Evolutionary conservation across 2,113 vertebrate genomes (phyloP).

Genomic region (Paradoxurus hermaphroditus): DNA sequence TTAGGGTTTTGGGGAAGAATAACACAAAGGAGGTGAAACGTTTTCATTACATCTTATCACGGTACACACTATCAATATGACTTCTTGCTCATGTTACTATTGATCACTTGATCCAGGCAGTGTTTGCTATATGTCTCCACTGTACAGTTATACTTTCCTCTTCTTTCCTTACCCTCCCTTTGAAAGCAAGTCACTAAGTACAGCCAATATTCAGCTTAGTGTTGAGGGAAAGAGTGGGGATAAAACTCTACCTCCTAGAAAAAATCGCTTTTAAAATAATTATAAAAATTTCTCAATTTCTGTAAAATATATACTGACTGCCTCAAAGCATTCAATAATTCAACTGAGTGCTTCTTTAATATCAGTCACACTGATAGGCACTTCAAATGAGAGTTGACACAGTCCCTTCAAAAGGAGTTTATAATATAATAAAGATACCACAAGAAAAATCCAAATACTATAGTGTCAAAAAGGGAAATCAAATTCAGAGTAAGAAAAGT

Average conservation of each 20-base stretch:
- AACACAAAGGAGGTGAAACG: not conserved
- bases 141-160: not conserved
- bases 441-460: not conserved
- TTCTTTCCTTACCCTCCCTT: not conserved
- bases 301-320: not conserved
- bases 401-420: not conserved
- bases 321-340: not conserved
- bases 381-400: not conserved
- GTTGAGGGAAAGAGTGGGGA: not conserved
- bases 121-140: not conserved
- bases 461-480: not conserved
- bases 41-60: not conserved
- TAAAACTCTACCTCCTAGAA: not conserved
- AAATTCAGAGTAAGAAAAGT: not conserved
- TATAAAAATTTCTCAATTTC: not conserved
- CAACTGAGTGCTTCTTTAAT: not conserved
- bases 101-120: not conserved
- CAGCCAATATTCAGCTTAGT: not conserved
- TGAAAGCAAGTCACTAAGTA: conserved; percentile 7
- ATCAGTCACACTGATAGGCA: not conserved
- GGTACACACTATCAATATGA: not conserved
- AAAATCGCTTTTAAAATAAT: not conserved
- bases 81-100: not conserved
- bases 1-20: not conserved
- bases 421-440: not conserved